Percentiles rank a stretch among this genome's conserved stretches.
Evolutionary conservation across 2,797 vertebrate genomes (phyloP).

Genomic region (Ispidina lecontei): DNA sequence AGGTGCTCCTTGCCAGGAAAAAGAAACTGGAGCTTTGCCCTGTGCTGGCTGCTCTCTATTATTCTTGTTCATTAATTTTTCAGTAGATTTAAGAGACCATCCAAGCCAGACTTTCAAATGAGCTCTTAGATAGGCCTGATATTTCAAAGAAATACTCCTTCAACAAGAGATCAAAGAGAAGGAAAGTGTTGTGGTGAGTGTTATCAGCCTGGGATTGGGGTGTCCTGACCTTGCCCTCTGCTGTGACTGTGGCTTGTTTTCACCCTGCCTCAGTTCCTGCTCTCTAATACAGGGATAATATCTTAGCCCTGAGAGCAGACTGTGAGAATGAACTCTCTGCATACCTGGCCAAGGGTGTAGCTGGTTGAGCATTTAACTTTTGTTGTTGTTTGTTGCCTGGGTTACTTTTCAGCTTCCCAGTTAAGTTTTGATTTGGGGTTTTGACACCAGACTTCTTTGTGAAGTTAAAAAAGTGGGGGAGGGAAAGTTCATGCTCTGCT

Average conservation of each 20-base stretch:
- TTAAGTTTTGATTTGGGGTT: neutral
- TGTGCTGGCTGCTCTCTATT: neutral
- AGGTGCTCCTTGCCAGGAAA: neutral
- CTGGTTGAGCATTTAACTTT: neutral
- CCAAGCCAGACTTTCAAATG: neutral
- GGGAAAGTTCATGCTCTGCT: neutral
- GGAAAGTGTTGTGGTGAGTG: accelerated
- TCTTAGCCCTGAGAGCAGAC: neutral
- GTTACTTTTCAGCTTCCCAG: constrained; percentile 6
- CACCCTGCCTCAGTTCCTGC: neutral
- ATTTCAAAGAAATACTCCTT: neutral
- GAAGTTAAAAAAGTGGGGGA: neutral
- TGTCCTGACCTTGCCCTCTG: neutral
- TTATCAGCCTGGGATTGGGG: neutral
- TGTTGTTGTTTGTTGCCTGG: constrained; percentile 19
- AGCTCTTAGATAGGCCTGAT: neutral
- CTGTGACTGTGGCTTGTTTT: neutral
- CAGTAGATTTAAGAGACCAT: neutral
- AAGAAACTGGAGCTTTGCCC: neutral
- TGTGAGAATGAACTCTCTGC: neutral
- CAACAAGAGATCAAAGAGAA: neutral
- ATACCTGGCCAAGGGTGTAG: neutral
- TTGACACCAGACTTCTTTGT: neutral
- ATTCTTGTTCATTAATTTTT: neutral
- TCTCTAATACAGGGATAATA: neutral